A percentile compares a stretch with the other conserved stretches of the same genome.
phyloP scores from a whole-genome alignment of 1,140 invertebrate species.

The Spodoptera frugiperda region DNA sequence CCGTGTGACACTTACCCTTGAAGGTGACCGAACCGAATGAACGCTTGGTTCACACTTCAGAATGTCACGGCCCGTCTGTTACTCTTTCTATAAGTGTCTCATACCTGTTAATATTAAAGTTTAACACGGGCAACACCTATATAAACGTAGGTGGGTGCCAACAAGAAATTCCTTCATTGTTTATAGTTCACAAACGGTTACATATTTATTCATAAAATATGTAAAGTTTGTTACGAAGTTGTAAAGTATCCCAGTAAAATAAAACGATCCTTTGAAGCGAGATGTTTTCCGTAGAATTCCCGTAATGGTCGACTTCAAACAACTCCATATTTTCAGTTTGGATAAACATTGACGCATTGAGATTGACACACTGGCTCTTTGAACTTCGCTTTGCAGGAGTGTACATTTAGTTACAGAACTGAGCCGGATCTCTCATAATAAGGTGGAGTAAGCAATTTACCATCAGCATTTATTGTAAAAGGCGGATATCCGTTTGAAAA shows the following conservation, averaged over 20 bases:
- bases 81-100: conserved; percentile 51
- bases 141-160: not conserved
- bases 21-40: conserved; percentile 49
- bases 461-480: too few species aligned
- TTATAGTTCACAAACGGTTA: not conserved
- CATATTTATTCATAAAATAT: conserved; percentile 3
- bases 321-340: conserved; percentile 28
- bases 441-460: too few species aligned
- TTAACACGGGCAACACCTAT: conserved; percentile 25
- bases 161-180: not conserved
- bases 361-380: conserved; percentile 30
- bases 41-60: conserved; percentile 58
- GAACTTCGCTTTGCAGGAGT: conserved; percentile 31
- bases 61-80: conserved; percentile 66
- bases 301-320: conserved; percentile 20
- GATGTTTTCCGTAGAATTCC: conserved; percentile 9
- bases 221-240: conserved; percentile 1
- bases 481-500: too few species aligned
- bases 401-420: not conserved
- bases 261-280: not conserved
- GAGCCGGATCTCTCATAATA: not conserved
- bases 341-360: conserved; percentile 18
- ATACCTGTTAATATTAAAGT: conserved; percentile 15
- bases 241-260: conserved; percentile 20
- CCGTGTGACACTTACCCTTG: conserved; percentile 47